A percentile compares a stretch with the other conserved stretches of the same genome.
Evolutionary conservation across 1,140 invertebrate species (phyloP).

Genomic region (Orussus abietinus): DNA sequence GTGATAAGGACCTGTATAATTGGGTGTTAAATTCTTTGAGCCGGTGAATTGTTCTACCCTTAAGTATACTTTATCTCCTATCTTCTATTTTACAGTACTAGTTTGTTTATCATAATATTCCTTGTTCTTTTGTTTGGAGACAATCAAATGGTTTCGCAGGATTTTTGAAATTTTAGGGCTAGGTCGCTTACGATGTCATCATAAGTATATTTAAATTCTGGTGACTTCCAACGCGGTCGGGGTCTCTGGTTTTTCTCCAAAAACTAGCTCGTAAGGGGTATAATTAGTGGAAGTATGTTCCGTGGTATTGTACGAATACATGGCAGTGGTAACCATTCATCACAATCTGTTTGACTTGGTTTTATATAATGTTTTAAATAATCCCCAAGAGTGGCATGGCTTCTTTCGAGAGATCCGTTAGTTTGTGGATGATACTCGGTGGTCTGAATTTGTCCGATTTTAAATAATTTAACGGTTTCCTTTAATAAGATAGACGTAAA

Average conservation of each 20-base stretch:
- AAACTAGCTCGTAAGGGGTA: conserved; percentile 33
- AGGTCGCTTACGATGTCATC: not conserved
- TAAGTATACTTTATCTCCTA: conserved; percentile 8
- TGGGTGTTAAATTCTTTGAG: conserved; percentile 1
- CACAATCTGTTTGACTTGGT: conserved; percentile 38
- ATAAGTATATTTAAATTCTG: conserved; percentile 5
- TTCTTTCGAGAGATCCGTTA: conserved; percentile 39
- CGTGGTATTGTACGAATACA: conserved; percentile 41
- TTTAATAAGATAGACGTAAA: conserved; percentile 25
- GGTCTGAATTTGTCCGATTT: conserved; percentile 27
- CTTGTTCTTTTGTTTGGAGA: conserved; percentile 9
- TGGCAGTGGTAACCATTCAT: conserved; percentile 35
- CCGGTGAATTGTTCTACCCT: conserved; percentile 5
- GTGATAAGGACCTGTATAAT: conserved; percentile 3
- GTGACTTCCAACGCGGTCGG: conserved; percentile 10
- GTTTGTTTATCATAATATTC: conserved; percentile 8
- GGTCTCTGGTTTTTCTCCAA: conserved; percentile 25
- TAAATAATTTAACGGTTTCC: conserved; percentile 27
- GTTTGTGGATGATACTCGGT: conserved; percentile 32
- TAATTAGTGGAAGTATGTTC: conserved; percentile 27
- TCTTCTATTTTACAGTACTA: not conserved
- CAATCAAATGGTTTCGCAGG: not conserved
- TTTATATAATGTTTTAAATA: conserved; percentile 44
- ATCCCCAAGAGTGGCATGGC: conserved; percentile 39
- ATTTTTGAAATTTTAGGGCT: conserved; percentile 4